Conservation (phyloP, 2,113 vertebrate genomes). For the Pelusios castaneus region DNA sequence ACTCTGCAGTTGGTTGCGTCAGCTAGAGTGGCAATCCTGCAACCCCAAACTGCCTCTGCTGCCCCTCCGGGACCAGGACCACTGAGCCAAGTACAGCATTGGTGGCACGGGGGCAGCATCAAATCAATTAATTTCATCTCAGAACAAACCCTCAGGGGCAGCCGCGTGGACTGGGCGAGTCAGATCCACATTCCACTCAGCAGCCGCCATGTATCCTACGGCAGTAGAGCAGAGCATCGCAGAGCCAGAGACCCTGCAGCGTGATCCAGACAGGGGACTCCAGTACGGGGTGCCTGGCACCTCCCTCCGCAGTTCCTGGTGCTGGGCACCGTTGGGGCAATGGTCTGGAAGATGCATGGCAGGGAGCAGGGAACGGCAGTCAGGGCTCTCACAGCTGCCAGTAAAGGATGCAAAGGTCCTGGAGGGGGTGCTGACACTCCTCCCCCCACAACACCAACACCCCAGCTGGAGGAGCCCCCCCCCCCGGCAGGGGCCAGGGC, state of each 20-base stretch:
- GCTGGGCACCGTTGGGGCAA: background rate
- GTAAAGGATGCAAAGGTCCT: background rate
- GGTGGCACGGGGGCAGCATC: background rate
- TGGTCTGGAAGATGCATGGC: background rate
- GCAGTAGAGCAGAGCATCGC: background rate
- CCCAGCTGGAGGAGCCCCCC: too few relatives aligned
- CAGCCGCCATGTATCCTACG: background rate
- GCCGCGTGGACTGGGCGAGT: background rate
- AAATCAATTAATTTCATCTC: background rate
- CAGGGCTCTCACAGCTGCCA: background rate
- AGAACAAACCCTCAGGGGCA: background rate
- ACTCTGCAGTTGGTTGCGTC: fast-evolving
- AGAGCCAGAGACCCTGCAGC: background rate
- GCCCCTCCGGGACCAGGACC: too few relatives aligned
- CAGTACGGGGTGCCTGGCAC: too few relatives aligned
- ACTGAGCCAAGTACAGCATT: too few relatives aligned
- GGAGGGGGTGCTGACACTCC: too few relatives aligned
- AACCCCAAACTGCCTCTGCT: background rate
- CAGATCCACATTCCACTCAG: background rate
- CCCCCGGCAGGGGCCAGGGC: too few relatives aligned
- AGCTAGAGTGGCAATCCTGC: too few relatives aligned
- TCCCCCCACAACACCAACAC: too few relatives aligned
- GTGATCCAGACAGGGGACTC: background rate
- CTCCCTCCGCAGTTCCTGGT: background rate
- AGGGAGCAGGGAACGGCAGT: background rate